phyloP scores from a whole-genome alignment of 2,888 invertebrate species.

The Leptodirus hochenwartii region DNA sequence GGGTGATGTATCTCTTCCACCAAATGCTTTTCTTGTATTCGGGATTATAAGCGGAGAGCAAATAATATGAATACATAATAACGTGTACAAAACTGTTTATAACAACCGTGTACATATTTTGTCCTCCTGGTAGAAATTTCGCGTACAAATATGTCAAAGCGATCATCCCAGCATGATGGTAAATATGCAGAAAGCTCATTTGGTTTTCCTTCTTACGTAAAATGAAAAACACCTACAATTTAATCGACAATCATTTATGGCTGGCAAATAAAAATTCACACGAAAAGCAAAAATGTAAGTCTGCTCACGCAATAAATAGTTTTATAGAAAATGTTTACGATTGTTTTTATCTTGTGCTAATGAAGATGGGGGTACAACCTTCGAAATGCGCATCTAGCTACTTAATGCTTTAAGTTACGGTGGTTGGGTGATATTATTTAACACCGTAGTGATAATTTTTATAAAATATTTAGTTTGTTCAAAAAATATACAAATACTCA shows the following conservation, averaged over 20 bases:
- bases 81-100: slow-evolving; percentile 60
- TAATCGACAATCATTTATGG: too few species aligned
- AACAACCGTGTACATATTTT: slow-evolving; percentile 41
- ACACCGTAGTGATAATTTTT: too few species aligned
- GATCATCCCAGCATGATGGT: slow-evolving; percentile 74
- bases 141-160: slow-evolving; percentile 39
- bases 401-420: too few species aligned
- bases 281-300: too few species aligned
- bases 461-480: too few species aligned
- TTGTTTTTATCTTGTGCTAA: too few species aligned
- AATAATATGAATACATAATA: slow-evolving; percentile 71
- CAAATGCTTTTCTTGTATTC: slow-evolving; percentile 49
- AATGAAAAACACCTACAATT: slow-evolving; percentile 61
- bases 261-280: too few species aligned
- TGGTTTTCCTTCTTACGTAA: slow-evolving; percentile 66
- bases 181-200: slow-evolving; percentile 67
- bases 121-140: slow-evolving; percentile 50
- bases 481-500: slow-evolving; percentile 13
- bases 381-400: too few species aligned
- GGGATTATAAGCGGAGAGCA: slow-evolving; percentile 53
- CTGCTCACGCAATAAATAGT: slow-evolving; percentile 13
- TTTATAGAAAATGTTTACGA: too few species aligned
- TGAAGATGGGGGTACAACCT: too few species aligned
- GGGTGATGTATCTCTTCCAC: slow-evolving; percentile 78
- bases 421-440: too few species aligned